These are phyloP conservation scores for western clawed frog (Xenopus tropicalis) DNA, from an alignment of 2,113 vertebrate species.

Conservation along the genomic window UCB_Xtro_10.0 CM004445.2:42200001-42200500, in stretches of 20 bases:
- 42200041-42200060: no score
- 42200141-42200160: no score
- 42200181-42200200: no score
- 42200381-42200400: constrained; percentile 32
- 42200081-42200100: no score
- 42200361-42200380: constrained; percentile 23
- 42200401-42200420: constrained; percentile 1
- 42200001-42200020: no score
- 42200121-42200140: no score
- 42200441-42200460: constrained; percentile 9
- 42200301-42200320: constrained; percentile 38
- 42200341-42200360: constrained; percentile 31
- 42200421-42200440: constrained; percentile 10
- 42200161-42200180: no score
- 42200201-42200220: no score
- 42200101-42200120: no score
- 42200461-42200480: not conserved
- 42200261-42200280: constrained; percentile 25
- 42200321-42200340: constrained; percentile 43
- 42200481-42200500: not conserved
- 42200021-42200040: no score
- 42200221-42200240: not conserved
- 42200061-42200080: no score
- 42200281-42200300: constrained; percentile 30
- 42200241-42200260: constrained; percentile 30